A percentile compares a stretch with the other conserved stretches of the same genome.
Conservation (phyloP, 1,140 invertebrate genomes). For the Zophobas morio region DNA sequence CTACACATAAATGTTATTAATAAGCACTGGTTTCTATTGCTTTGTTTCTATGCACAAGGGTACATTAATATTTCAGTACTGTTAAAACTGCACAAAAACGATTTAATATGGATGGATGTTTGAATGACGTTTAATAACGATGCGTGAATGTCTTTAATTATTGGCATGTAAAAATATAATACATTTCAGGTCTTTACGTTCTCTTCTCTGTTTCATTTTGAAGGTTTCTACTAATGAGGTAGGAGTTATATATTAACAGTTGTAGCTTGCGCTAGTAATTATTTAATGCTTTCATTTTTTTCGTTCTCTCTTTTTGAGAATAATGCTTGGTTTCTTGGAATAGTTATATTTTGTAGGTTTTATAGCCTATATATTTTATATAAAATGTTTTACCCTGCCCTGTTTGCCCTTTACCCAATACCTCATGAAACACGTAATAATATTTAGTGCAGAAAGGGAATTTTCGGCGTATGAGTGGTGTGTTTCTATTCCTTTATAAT, state of each 20-base stretch:
- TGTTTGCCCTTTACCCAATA: no score
- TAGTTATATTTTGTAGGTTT: no score
- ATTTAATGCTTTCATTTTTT: no score
- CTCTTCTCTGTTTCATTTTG: conserved; percentile 2
- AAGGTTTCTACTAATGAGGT: conserved; percentile 30
- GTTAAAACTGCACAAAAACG: conserved; percentile 41
- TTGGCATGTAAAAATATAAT: neutral
- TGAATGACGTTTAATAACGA: neutral
- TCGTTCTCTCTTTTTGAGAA: no score
- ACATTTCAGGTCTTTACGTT: conserved; percentile 6
- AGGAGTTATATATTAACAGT: neutral
- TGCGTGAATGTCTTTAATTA: conserved; percentile 10
- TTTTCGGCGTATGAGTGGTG: no score
- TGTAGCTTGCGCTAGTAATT: neutral
- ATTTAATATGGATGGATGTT: neutral
- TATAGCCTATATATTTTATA: no score
- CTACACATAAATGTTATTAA: neutral
- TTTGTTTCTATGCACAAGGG: conserved; percentile 39
- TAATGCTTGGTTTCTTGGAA: no score
- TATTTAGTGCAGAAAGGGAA: no score
- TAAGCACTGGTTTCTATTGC: conserved; percentile 55
- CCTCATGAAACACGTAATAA: no score
- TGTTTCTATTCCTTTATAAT: no score
- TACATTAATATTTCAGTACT: neutral
- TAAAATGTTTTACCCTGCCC: no score